Conservation (phyloP, 2,888 invertebrate species). For the Neoaliturus tenellus region DNA sequence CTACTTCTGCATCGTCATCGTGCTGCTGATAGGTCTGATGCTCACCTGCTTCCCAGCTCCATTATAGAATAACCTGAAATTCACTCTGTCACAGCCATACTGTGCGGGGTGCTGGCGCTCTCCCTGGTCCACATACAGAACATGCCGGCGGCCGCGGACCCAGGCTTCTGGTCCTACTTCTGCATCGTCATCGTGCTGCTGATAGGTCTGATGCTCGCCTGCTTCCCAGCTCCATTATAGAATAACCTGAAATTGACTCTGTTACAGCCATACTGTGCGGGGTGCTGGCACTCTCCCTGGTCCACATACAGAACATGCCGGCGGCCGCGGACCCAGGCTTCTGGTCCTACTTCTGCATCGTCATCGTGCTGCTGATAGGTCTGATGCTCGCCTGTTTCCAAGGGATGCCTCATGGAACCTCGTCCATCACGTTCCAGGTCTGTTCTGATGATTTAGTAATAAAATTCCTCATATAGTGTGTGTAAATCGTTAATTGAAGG, state of each 20-base stretch:
- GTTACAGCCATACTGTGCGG: conserved; percentile 10
- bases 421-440: conserved; percentile 11
- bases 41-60: conserved; percentile 27
- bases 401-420: conserved; percentile 3
- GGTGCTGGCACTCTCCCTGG: background rate
- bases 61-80: too few species aligned
- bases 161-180: background rate
- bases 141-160: conserved; percentile 22
- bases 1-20: background rate
- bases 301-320: conserved; percentile 29
- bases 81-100: conserved; percentile 2
- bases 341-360: background rate
- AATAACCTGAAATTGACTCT: background rate
- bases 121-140: background rate
- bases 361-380: background rate
- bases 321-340: background rate
- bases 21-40: background rate
- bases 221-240: too few species aligned
- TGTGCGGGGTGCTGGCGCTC: background rate
- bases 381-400: conserved; percentile 24
- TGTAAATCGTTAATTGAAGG: too few species aligned
- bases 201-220: background rate
- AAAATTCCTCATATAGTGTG: too few species aligned
- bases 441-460: too few species aligned
- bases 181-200: background rate